Evolutionary conservation across 2,113 vertebrate species (phyloP).

Genomic region (Tympanuchus pallidicinctus): DNA sequence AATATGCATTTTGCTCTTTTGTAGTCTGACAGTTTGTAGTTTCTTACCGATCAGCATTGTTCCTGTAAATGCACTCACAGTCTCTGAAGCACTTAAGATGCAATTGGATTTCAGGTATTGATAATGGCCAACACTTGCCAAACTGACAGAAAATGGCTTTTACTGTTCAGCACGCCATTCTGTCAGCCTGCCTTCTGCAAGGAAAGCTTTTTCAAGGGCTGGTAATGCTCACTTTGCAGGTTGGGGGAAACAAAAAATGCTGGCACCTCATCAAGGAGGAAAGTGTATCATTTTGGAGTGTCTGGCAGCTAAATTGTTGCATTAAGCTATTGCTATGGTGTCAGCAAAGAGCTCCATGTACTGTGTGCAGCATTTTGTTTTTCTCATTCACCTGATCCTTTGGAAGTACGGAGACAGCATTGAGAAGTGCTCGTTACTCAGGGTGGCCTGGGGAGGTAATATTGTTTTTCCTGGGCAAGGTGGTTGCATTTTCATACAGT

Average conservation of each 20-base stretch:
- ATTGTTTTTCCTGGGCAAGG: background rate
- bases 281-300: background rate
- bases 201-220: background rate
- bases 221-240: background rate
- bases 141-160: conserved; percentile 39
- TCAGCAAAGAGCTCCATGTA: background rate
- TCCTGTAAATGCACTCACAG: conserved; percentile 13
- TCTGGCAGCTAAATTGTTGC: background rate
- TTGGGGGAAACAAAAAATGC: background rate
- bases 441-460: background rate
- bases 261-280: background rate
- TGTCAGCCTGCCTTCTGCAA: background rate
- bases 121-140: background rate
- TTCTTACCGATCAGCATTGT: background rate
- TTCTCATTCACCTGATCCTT: background rate
- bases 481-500: background rate
- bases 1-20: background rate
- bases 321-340: background rate
- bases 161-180: background rate
- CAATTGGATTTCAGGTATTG: conserved; percentile 22
- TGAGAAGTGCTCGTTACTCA: background rate
- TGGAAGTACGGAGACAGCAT: background rate
- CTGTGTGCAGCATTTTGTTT: background rate
- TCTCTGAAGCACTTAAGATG: conserved; percentile 6
- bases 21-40: background rate